Percentiles rank a stretch among this genome's conserved stretches.
Conservation (phyloP, 2,888 invertebrate species). For the Brenthis ino region DNA sequence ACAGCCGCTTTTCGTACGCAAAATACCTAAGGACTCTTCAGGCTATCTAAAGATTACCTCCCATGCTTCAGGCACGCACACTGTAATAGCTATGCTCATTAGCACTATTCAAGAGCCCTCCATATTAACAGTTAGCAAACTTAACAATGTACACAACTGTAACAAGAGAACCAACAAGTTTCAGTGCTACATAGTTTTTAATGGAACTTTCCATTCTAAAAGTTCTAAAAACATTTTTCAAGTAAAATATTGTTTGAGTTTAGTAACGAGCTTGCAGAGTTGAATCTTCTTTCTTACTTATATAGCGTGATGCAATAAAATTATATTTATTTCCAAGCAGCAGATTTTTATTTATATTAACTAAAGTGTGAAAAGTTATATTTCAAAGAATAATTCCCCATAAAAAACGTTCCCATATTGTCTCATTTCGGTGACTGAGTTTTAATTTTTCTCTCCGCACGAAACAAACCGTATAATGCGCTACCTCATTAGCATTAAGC, state of each 20-base stretch:
- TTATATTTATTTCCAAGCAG: too few species aligned
- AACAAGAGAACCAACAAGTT: conserved; percentile 39
- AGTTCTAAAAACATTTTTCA: conserved; percentile 35
- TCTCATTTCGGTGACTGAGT: conserved; percentile 15
- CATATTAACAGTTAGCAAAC: conserved; percentile 44
- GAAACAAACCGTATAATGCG: conserved; percentile 30
- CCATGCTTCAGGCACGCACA: conserved; percentile 36
- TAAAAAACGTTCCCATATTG: conserved; percentile 12
- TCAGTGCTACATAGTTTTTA: conserved; percentile 42
- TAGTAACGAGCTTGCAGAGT: conserved; percentile 24
- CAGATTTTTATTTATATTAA: too few species aligned
- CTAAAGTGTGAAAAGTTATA: neutral
- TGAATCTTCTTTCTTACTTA: conserved; percentile 14
- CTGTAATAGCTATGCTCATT: conserved; percentile 49
- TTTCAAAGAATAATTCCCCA: neutral
- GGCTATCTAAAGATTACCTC: conserved; percentile 24
- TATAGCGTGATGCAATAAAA: conserved; percentile 18
- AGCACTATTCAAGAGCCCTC: conserved; percentile 43
- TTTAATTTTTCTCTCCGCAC: conserved; percentile 18
- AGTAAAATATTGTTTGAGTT: conserved; percentile 32
- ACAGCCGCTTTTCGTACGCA: conserved; percentile 3
- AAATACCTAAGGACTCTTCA: conserved; percentile 16
- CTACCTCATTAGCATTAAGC: conserved; percentile 33
- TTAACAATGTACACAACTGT: conserved; percentile 44
- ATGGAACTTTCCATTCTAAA: conserved; percentile 41